Conservation (phyloP, 2,113 vertebrate species). For the Heptranchias perlo region DNA sequence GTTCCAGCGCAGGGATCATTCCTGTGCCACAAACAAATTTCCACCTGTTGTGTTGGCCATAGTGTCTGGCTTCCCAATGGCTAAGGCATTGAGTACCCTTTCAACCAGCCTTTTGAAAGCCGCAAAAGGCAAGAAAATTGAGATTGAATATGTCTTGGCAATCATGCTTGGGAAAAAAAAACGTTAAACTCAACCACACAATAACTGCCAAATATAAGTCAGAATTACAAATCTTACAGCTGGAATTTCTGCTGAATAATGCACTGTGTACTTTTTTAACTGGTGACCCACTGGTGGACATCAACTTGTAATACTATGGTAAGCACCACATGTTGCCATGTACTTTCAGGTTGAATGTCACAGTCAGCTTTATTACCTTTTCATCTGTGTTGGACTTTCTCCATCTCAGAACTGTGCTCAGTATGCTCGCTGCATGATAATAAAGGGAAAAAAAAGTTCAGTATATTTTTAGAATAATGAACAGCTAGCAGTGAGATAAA, state of each 20-base stretch:
- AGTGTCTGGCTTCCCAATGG: neutral
- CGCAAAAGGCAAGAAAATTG: neutral
- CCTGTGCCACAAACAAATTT: neutral
- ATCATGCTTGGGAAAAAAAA: neutral
- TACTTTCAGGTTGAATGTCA: neutral
- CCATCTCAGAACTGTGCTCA: neutral
- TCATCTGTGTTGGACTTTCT: neutral
- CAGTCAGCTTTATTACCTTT: too few species aligned
- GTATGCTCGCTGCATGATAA: neutral
- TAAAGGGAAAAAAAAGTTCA: neutral
- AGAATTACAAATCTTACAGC: neutral
- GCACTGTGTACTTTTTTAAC: neutral
- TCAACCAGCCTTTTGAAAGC: neutral
- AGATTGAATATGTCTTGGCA: neutral
- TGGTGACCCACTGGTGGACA: neutral
- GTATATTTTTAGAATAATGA: neutral
- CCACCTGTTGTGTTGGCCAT: neutral
- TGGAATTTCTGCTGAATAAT: neutral
- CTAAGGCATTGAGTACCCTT: neutral
- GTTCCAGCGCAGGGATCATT: too few species aligned
- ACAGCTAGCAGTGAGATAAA: neutral
- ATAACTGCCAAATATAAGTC: neutral
- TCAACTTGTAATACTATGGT: neutral
- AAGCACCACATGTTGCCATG: neutral
- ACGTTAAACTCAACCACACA: neutral